These are phyloP conservation scores for Gavialis gangeticus DNA, from an alignment of 2,113 vertebrate species.

Conservation along the genomic window DNA sequence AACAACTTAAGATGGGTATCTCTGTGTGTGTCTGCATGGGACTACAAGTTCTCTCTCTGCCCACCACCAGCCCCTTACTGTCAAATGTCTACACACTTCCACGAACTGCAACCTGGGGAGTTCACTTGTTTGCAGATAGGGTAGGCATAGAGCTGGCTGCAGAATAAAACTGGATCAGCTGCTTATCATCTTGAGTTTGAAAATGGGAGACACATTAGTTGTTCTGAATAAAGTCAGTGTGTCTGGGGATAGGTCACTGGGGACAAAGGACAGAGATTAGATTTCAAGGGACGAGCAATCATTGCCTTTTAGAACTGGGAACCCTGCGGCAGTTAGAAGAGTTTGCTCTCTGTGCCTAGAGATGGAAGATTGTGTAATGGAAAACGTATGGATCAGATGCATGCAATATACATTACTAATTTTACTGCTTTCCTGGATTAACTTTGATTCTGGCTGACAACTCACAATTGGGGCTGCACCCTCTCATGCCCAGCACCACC, in stretches of 20 bases:
- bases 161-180: conserved; percentile 41
- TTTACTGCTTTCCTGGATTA: conserved; percentile 77
- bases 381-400: conserved; percentile 74
- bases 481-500: conserved; percentile 31
- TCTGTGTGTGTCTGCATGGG: too few species aligned
- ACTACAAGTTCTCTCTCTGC: background rate
- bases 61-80: background rate
- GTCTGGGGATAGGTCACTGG: conserved; percentile 41
- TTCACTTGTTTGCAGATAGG: conserved; percentile 8
- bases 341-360: conserved; percentile 8
- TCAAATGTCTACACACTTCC: background rate
- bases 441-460: conserved; percentile 73
- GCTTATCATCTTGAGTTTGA: conserved; percentile 45
- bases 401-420: conserved; percentile 68
- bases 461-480: conserved; percentile 31
- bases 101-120: background rate
- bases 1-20: background rate
- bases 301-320: conserved; percentile 45
- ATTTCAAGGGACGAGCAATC: conserved; percentile 59
- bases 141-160: background rate
- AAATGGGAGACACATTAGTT: conserved; percentile 42
- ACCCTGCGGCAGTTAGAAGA: conserved; percentile 4
- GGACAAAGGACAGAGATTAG: conserved; percentile 9
- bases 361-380: conserved; percentile 66
- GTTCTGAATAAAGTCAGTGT: conserved; percentile 33